Base-by-base conservation (phyloP, 1,140 invertebrate species). In the Batillaria attramentaria region DNA sequence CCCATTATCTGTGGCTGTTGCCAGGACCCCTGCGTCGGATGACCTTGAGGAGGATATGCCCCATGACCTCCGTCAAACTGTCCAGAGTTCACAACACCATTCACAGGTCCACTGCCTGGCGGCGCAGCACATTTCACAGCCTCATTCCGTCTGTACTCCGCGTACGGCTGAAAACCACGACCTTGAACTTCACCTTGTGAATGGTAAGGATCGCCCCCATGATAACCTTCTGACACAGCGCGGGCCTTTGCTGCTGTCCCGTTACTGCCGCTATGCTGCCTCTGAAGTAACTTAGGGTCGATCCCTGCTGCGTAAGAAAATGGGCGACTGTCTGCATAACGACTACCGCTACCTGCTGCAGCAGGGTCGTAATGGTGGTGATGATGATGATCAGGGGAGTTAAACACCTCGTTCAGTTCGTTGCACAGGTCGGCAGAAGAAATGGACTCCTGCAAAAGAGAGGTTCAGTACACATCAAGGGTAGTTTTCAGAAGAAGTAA, bases 221-320 rank as follows among this genome's bases (percentile, higher is more conserved):
- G 0, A n/a, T 18, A 57, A 5, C 72, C 72, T 33, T 75, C 73
- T 0, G 73, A 75, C 54, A 75, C 73, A 5, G 18, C 37, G 1
- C 73, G 54, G 5, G 10, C 24, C n/a, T 70, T 70, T 35, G 31
- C n/a, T 8, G 20, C n/a, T 20, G 33, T 41, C 37, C 46, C 28
- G 2, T 41, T 62, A n/a, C n/a, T n/a, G 37, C 54, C 57, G 73
- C 62, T 75, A 8, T 42, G 73, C 6, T 28, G 35, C 18, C 62
- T 50, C 39, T 75, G 73, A 20, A 75, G 37, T n/a, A 65, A 35
- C 18, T 62, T 65, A 18, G 37, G 31, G 73, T 75, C 73, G 54
- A 75, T 65, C 20, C 73, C 73, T 2, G 54, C 73, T 33, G 73
- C 73, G 57, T 75, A 75, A 20, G 73, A 75, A 54, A 75, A 75